Conservation (phyloP, 35 echinoderm and acorn worm genomes). For the Lytechinus pictus region DNA sequence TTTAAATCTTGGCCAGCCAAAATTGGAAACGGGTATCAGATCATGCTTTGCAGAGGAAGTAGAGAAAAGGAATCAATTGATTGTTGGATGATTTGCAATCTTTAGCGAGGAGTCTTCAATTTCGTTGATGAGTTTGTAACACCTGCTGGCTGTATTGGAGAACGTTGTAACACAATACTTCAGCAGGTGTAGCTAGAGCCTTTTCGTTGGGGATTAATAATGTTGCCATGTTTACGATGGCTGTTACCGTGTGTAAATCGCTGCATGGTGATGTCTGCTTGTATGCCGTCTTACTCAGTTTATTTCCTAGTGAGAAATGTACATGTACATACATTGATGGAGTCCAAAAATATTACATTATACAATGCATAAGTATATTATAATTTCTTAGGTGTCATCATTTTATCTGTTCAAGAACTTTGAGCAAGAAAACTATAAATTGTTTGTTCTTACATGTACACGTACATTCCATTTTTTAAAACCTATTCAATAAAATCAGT, state of each 20-base stretch:
- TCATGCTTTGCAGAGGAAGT: not conserved
- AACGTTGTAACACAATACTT: slow-evolving; percentile 8
- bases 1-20: too few relatives aligned
- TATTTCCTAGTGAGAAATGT: not conserved
- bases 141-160: not conserved
- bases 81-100: slow-evolving; percentile 22
- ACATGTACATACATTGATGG: too few relatives aligned
- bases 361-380: too few relatives aligned
- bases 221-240: slow-evolving; percentile 31
- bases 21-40: not conserved
- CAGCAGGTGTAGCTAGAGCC: slow-evolving; percentile 11
- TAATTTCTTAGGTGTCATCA: too few relatives aligned
- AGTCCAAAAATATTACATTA: not conserved
- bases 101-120: not conserved
- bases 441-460: too few relatives aligned
- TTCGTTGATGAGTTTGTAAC: slow-evolving; percentile 26
- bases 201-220: slow-evolving; percentile 10
- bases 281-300: not conserved
- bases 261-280: not conserved
- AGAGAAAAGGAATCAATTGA: slow-evolving; percentile 33
- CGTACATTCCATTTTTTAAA: too few relatives aligned
- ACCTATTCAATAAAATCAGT: too few relatives aligned
- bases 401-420: too few relatives aligned
- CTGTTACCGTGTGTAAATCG: not conserved
- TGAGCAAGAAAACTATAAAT: too few relatives aligned